Conservation (phyloP, 2,888 invertebrate species). For the Athetis lepigone region DNA sequence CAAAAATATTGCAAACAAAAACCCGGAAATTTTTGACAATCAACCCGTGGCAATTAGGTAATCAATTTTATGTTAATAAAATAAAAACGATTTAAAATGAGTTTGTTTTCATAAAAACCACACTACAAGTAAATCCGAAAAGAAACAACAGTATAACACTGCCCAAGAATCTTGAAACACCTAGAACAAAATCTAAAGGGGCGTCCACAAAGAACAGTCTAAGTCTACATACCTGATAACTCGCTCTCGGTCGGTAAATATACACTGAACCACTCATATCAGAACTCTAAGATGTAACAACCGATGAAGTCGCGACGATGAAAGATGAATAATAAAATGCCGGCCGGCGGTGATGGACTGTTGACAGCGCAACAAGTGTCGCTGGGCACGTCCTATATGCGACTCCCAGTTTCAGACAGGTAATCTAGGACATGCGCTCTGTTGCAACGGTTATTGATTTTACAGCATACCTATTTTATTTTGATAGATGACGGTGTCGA, state of each 20-base stretch:
- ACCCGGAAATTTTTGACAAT: not conserved
- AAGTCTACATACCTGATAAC: conserved; percentile 17
- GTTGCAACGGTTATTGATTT: conserved; percentile 52
- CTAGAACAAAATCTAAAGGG: not conserved
- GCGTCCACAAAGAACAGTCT: not conserved
- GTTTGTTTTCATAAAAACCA: not conserved
- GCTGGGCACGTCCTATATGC: conserved; percentile 9
- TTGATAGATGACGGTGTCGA: conserved; percentile 12
- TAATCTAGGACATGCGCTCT: conserved; percentile 50
- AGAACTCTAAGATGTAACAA: not conserved
- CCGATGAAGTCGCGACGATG: not conserved
- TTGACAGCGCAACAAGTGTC: conserved; percentile 44
- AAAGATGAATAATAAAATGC: conserved; percentile 3
- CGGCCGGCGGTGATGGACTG: not conserved
- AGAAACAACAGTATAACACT: not conserved
- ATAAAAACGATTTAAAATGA: not conserved
- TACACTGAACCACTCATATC: conserved; percentile 39
- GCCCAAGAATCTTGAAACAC: not conserved
- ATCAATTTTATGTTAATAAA: not conserved
- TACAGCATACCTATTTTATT: conserved; percentile 20
- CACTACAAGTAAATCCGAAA: no score
- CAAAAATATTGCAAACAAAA: no score
- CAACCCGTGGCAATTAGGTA: not conserved
- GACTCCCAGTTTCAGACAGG: conserved; percentile 28
- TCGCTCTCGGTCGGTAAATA: not conserved